Base-by-base conservation (phyloP, 2,113 vertebrate species). In the Megaleporinus macrocephalus region DNA sequence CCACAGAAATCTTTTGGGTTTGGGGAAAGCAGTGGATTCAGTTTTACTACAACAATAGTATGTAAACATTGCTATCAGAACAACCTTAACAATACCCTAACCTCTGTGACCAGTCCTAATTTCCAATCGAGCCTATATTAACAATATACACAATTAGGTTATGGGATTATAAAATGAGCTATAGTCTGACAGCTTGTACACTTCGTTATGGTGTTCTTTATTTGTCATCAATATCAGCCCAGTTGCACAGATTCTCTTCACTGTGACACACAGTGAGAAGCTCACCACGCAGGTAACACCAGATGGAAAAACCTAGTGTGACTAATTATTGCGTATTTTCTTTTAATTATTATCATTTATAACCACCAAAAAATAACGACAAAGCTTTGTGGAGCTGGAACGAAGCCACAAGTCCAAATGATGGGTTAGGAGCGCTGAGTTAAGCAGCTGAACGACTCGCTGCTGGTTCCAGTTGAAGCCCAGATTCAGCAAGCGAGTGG, bases 271-370 rank as follows among this genome's bases (percentile, higher is more conserved):
- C 93, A 93, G 89, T 88, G 90, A 89, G 93, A 93, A 92, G 85
- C 90, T 91, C 93, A 92, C 89, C 94, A 95, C 93, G 94, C 95
- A 78, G 81, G 77, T 79, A 83, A 95, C 91, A 92, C 93, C 95
- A 96, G 95, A 96, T 96, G 95, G 95, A 93, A 95, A 95, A 95
- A 94, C 93, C 94, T 95, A 94, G 95, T 96, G 95, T 95, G 95
- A 96, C 95, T 96, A 96, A 96, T 96, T 95, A 96, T 96, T 95
- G 94, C 95, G 94, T 95, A 95, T 96, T 95, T 95, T 93, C 93
- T 90, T 95, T 95, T 96, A 96, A 96, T 96, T 96, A 94, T 96
- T 95, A 95, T 95, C 95, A 96, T 96, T 95, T 96, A 96, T 96
- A 95, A 96, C 90, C 80, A 87, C 89, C 91, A 92, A 80, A 93